Percentiles rank a stretch among this genome's conserved stretches.
These are phyloP conservation scores for Notechis scutatus DNA, from an alignment of 2,113 vertebrate species.

Conservation along the genomic window DNA sequence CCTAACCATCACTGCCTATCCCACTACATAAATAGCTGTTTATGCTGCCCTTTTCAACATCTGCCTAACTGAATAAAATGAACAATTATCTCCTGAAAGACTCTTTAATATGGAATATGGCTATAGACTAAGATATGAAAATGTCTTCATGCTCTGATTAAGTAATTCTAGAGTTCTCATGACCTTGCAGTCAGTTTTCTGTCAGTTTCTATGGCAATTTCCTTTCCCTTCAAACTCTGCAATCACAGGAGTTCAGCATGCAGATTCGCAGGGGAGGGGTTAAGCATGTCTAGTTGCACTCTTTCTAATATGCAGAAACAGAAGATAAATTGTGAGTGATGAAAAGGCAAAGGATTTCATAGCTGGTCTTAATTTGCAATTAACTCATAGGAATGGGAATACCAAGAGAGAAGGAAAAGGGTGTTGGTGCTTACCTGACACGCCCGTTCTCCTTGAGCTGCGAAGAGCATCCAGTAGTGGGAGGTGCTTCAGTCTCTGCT, in stretches of 20 bases:
- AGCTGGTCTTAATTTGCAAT: neutral
- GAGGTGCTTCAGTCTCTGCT: no score
- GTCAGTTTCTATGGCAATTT: neutral
- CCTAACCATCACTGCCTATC: neutral
- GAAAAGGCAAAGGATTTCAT: neutral
- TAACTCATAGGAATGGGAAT: neutral
- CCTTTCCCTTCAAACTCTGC: neutral
- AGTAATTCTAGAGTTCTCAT: neutral
- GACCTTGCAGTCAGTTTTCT: neutral
- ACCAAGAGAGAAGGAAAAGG: no score
- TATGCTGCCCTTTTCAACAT: neutral
- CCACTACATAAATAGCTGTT: neutral
- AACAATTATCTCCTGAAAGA: neutral
- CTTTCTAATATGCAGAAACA: neutral
- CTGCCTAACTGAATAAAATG: neutral
- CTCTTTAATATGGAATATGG: neutral
- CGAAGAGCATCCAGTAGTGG: no score
- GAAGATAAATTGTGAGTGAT: neutral
- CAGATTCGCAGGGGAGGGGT: neutral
- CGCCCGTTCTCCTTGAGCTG: no score
- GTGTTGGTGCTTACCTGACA: no score
- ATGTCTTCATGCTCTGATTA: conserved; percentile 22
- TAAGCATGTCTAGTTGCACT: neutral
- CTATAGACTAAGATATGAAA: neutral
- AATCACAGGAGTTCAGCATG: neutral